Evolutionary conservation across 2,888 invertebrate genomes (phyloP).

Genomic region (Dioctria rufipes): DNA sequence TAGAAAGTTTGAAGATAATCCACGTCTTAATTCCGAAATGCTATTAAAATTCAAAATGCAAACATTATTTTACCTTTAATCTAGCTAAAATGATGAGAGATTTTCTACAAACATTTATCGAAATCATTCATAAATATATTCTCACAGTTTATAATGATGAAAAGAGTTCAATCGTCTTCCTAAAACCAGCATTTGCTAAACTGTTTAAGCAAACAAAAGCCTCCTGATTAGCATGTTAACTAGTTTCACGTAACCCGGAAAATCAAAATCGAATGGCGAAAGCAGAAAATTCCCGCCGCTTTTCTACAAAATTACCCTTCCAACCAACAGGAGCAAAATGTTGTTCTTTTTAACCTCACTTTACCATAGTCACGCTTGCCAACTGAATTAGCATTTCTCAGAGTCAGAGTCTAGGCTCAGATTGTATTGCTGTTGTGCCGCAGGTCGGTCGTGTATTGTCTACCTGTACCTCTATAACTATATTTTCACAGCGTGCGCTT

Average conservation of each 20-base stretch:
- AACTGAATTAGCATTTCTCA: slow-evolving; percentile 39
- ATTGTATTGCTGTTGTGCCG: too few species aligned
- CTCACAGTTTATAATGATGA: too few species aligned
- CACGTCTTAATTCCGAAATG: too few species aligned
- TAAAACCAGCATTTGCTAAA: background rate
- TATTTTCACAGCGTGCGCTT: slow-evolving; percentile 45
- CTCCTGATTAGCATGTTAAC: slow-evolving; percentile 50
- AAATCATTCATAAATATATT: too few species aligned
- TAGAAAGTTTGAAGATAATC: too few species aligned
- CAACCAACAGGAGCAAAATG: slow-evolving; percentile 6
- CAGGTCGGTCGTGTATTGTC: too few species aligned
- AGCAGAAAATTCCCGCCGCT: slow-evolving; percentile 14
- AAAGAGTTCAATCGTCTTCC: slow-evolving; percentile 22
- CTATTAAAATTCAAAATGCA: too few species aligned
- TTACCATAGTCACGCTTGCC: background rate
- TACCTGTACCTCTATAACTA: background rate
- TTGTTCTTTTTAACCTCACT: background rate
- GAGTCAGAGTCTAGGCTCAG: background rate
- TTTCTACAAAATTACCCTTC: slow-evolving; percentile 38
- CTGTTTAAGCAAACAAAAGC: slow-evolving; percentile 44
- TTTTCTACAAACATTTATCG: too few species aligned
- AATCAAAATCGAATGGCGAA: slow-evolving; percentile 45
- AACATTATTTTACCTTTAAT: too few species aligned
- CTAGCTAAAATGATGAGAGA: too few species aligned
- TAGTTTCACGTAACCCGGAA: slow-evolving; percentile 52